A percentile compares a stretch with the other conserved stretches of the same genome.
phyloP scores from a whole-genome alignment of 2,113 vertebrate species.

The Chaetura pelagica region DNA sequence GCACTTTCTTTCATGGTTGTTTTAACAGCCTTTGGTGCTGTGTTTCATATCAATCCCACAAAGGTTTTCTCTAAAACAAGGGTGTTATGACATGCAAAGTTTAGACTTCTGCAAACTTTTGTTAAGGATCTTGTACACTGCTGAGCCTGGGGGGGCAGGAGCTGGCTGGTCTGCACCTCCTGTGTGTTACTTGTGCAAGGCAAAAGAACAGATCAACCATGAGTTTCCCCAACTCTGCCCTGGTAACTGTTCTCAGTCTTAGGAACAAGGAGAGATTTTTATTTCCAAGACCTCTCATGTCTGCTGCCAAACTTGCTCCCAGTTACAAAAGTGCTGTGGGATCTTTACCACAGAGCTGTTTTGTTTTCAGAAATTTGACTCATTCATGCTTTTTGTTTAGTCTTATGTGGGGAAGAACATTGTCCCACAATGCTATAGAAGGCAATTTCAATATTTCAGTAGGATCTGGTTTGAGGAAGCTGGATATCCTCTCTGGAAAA shows the following conservation, averaged over 20 bases:
- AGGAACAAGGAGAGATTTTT: not conserved
- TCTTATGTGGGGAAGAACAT: no score
- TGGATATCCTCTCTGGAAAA: not conserved
- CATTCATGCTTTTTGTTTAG: rapidly evolving
- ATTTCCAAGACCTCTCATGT: not conserved
- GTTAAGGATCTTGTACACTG: rapidly evolving
- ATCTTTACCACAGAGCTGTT: not conserved
- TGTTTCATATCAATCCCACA: not conserved
- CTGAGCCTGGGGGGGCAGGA: not conserved
- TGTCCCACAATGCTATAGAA: not conserved
- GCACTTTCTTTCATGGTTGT: rapidly evolving
- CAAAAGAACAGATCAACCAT: rapidly evolving
- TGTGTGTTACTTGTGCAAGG: rapidly evolving
- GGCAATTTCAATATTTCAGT: not conserved
- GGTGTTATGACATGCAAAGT: rapidly evolving
- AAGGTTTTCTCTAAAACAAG: not conserved
- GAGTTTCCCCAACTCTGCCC: rapidly evolving
- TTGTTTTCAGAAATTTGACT: not conserved
- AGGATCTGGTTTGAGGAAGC: not conserved
- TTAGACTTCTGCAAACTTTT: not conserved
- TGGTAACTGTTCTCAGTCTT: not conserved
- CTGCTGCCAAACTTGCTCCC: rapidly evolving
- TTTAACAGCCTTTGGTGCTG: not conserved
- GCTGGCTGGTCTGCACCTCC: not conserved
- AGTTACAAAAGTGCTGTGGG: not conserved